Base-by-base conservation (phyloP, 1,140 invertebrate genomes). In the Lutraria rhynchaena region DNA sequence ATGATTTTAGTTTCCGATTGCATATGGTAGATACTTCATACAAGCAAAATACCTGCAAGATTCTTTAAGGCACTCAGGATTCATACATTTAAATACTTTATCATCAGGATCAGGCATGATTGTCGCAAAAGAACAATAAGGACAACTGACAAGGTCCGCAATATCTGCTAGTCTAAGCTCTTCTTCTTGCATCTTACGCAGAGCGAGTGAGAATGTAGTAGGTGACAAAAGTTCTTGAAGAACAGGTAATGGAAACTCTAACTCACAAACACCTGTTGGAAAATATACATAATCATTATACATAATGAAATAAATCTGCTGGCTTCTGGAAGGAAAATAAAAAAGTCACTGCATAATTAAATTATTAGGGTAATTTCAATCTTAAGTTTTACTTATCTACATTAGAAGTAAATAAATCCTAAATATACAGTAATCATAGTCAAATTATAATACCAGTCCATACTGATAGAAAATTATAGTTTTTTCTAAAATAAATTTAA, bases 11-110 rank as follows among this genome's bases (percentile, higher is more conserved):
- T n/a, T n/a, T n/a, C n/a, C n/a, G n/a, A n/a, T n/a, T n/a, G n/a
- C n/a, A n/a, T n/a, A 49, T 11, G 46, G 46, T 13, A 11, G n/a
- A 49, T 49, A 11, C 46, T n/a, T 13, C n/a, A 60, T 27, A 29
- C 58, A n/a, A n/a, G n/a, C n/a, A n/a, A n/a, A n/a, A n/a, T 82
- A 93, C 92, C 95, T 91, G 88, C 95, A 95, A 0, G 94, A 93
- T 83, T 95, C 95, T 88, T 94, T 95, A 88, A 94, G 93, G 84
- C 95, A 95, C 29, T 95, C 94, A 4, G 93, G 92, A 91, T 95
- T 95, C 0, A 94, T 83, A 83, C 95, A 96, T 71, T 91, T 93
- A 81, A 95, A 95, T 3, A 95, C 89, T 89, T 94, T 95, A 83
- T 95, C 94, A 61, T 93, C 92, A 17, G 91, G 89, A 17, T 94